These are phyloP conservation scores for Phalacrocorax brasilianus DNA, from an alignment of 2,113 vertebrate genomes.

Conservation along the genomic window DNA sequence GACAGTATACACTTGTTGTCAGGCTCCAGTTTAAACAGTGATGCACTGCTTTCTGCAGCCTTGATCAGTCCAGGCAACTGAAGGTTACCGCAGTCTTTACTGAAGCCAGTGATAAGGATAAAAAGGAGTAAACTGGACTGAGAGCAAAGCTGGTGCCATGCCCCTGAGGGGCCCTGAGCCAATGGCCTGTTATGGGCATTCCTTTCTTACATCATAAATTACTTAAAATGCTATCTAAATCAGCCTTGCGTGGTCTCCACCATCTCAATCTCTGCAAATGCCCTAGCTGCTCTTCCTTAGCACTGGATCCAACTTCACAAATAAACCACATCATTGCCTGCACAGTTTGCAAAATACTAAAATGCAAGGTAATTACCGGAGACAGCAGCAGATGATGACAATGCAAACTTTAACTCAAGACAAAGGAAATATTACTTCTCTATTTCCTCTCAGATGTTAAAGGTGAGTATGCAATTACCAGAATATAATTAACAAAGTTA, in stretches of 20 bases:
- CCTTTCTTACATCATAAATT: not conserved
- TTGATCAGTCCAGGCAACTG: not conserved
- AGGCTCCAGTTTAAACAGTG: not conserved
- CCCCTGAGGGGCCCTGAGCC: not conserved
- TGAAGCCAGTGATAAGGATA: not conserved
- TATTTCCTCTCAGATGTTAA: not conserved
- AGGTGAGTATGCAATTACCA: conserved; percentile 47
- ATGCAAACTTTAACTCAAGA: not conserved
- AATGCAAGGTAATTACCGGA: conserved; percentile 20
- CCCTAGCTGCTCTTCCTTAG: not conserved
- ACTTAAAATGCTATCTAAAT: not conserved
- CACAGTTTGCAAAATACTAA: not conserved
- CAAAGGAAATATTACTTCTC: conserved; percentile 31
- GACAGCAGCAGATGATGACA: not conserved
- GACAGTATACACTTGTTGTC: not conserved
- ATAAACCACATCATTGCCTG: not conserved
- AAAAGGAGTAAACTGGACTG: not conserved
- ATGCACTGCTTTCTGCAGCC: not conserved
- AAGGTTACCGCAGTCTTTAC: not conserved
- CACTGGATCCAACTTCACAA: not conserved
- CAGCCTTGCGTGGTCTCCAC: not conserved
- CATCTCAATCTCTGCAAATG: not conserved
- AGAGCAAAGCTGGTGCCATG: not conserved
- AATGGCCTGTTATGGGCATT: not conserved
- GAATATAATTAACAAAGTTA: conserved; percentile 48